Evolutionary conservation across 1,140 invertebrate genomes (phyloP).

Genomic region (Papilio polyxenes): DNA sequence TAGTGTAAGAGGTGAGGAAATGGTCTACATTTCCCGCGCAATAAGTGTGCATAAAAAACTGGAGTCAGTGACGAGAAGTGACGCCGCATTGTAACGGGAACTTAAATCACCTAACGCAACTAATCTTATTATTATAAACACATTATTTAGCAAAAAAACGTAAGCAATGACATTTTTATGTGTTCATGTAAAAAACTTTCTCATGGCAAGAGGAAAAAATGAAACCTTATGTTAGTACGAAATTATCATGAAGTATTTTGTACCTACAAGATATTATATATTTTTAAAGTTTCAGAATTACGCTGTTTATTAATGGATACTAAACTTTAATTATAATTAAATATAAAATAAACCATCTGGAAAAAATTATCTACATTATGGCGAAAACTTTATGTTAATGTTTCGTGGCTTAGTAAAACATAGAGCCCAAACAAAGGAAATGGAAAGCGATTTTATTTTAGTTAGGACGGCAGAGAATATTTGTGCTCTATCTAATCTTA

Average conservation of each 20-base stretch:
- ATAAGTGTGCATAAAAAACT: slow-evolving; percentile 42
- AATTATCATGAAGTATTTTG: not conserved
- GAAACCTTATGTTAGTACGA: not conserved
- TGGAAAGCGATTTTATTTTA: too few species aligned
- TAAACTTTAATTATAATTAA: too few species aligned
- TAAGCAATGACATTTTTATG: not conserved
- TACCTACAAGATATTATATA: too few species aligned
- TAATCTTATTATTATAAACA: slow-evolving; percentile 8
- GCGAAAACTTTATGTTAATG: too few species aligned
- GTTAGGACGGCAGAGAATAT: too few species aligned
- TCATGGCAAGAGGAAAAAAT: not conserved
- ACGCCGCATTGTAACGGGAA: slow-evolving; percentile 11
- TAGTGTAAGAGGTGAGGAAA: not conserved
- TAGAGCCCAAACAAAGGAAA: too few species aligned
- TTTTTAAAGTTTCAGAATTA: too few species aligned
- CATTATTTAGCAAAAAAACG: not conserved
- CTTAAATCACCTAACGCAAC: not conserved
- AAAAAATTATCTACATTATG: too few species aligned
- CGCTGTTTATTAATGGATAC: too few species aligned
- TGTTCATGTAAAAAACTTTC: not conserved
- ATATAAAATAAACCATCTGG: too few species aligned
- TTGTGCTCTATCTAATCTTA: too few species aligned
- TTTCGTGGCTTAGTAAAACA: too few species aligned
- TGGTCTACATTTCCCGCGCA: slow-evolving; percentile 37
- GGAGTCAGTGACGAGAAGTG: not conserved